Percentiles rank a stretch among this genome's conserved stretches.
Conservation (phyloP, 2,888 invertebrate genomes). For the Acanthoscelides obtectus region DNA sequence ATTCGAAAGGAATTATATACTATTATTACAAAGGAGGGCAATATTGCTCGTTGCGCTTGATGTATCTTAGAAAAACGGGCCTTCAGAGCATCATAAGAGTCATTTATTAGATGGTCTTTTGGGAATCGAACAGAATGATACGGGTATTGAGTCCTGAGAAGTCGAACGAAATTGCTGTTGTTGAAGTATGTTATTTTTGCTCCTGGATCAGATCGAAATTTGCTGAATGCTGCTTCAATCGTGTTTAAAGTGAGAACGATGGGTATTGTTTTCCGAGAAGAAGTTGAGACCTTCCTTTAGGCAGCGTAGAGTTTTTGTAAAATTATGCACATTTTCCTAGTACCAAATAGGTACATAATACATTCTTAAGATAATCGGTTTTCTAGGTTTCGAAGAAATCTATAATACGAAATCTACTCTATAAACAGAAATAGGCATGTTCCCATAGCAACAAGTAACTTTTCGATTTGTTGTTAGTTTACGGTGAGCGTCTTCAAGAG, state of each 20-base stretch:
- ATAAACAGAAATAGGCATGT: too few species aligned
- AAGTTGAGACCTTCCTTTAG: too few species aligned
- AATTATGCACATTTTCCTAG: too few species aligned
- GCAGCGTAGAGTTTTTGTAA: too few species aligned
- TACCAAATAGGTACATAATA: too few species aligned
- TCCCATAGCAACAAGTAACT: too few species aligned
- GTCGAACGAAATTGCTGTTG: neutral
- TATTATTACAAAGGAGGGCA: neutral
- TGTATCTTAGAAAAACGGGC: neutral
- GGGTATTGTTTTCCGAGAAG: neutral
- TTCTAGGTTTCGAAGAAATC: too few species aligned
- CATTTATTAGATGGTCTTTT: neutral
- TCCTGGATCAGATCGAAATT: neutral
- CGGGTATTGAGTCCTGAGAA: neutral
- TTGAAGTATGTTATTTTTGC: neutral
- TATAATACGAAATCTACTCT: too few species aligned
- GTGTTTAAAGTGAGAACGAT: neutral
- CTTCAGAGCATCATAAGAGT: neutral
- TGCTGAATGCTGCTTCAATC: neutral
- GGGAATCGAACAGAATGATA: neutral
- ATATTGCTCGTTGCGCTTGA: neutral
- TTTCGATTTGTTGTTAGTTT: too few species aligned
- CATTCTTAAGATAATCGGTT: too few species aligned
- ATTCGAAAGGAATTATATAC: neutral
- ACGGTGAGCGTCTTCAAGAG: too few species aligned